Evolutionary conservation across 2,113 vertebrate genomes (phyloP), one percentile per base, ranked within the genome.

Genomic region (Eleginops maclovinus): DNA sequence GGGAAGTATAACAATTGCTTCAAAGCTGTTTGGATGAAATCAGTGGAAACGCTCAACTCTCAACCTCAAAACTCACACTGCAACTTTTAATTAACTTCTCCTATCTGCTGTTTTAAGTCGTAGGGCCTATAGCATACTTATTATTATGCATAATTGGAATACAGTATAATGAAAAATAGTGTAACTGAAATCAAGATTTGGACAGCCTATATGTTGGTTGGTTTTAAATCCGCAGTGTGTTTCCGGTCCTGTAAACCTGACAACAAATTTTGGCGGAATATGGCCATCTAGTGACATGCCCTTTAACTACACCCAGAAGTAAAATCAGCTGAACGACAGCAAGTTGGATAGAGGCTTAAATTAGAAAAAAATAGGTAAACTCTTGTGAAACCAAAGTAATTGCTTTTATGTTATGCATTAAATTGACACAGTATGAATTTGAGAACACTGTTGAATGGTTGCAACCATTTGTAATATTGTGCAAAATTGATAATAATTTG

Each of bases 211-310:
- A 77, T 40, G 51, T 31, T 72, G 3, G 5, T 36, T 17, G 16
- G 13, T 21, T 75, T 79, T 55, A 53, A 72, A 72, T 75, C 11
- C 40, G 0, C 6, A 4, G 2, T 61, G 15, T 53, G 24, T 53
- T 40, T 28, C 43, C 60, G 13, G 11, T 56, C 28, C 59, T 46
- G 10, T 60, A 22, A 65, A n/a, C 36, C 50, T 58, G 41, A 53
- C 22, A n/a, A 11, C 41, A 26, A 75, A 66, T 69, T 44, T 14
- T 77, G 51, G 82, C 79, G 56, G 12, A 79, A 85, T 44, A 43
- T 65, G 2, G 64, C 89, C 87, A 84, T 79, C 92, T 91, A 85
- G 87, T 77, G 89, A 59, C 50, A 2, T 2, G 21, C 2, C 1
- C 17, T 21, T 70, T 19, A 75, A 88, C 53, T 88, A 63, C 84